Conservation (phyloP, 1,140 invertebrate species). For the Danaus melanippus region DNA sequence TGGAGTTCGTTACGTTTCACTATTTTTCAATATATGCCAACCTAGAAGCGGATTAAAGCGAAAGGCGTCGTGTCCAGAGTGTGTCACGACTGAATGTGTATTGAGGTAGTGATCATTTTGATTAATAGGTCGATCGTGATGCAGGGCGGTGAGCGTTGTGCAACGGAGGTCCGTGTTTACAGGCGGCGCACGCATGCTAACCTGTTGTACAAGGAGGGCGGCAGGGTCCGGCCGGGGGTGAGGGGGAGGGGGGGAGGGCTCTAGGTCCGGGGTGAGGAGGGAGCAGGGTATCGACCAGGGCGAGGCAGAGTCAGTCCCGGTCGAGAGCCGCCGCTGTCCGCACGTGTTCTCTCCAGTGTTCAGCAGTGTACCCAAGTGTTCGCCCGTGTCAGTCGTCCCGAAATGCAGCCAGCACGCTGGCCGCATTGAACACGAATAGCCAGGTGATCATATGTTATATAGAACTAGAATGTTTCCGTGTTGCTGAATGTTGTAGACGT, state of each 20-base stretch:
- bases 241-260: slow-evolving; percentile 31
- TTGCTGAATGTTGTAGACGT: too few relatives aligned
- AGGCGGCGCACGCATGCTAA: slow-evolving; percentile 31
- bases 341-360: slow-evolving; percentile 15
- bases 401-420: slow-evolving; percentile 37
- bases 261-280: slow-evolving; percentile 20
- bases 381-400: slow-evolving; percentile 19
- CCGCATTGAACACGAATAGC: slow-evolving; percentile 32
- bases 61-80: too few relatives aligned
- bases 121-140: slow-evolving; percentile 19
- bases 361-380: slow-evolving; percentile 19
- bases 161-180: slow-evolving; percentile 12
- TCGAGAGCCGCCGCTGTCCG: slow-evolving; percentile 16
- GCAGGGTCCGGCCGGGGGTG: slow-evolving; percentile 37
- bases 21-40: too few relatives aligned
- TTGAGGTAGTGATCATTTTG: neutral
- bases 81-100: too few relatives aligned
- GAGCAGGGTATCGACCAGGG: slow-evolving; percentile 45
- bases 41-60: too few relatives aligned
- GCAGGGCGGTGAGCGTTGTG: slow-evolving; percentile 13
- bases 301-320: slow-evolving; percentile 34
- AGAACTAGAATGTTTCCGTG: slow-evolving; percentile 7
- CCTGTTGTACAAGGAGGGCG: slow-evolving; percentile 40
- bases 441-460: slow-evolving; percentile 26
- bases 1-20: too few relatives aligned